These are phyloP conservation scores for Polydrusus pterygomalis DNA, from an alignment of 2,888 invertebrate genomes.

Conservation along the genomic window DNA sequence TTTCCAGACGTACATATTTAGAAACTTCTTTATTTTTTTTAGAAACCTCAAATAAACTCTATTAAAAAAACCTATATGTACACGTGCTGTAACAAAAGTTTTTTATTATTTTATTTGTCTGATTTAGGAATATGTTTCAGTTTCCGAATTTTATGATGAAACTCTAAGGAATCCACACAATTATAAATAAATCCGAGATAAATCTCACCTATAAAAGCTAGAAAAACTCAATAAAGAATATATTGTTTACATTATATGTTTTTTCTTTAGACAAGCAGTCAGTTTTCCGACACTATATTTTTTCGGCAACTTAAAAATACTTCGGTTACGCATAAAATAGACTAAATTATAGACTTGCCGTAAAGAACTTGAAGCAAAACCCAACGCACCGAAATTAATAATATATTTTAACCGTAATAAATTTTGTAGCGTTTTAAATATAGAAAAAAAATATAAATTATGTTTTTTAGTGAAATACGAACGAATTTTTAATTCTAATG, in stretches of 20 bases:
- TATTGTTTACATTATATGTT: background rate
- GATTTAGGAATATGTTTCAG: too few species aligned
- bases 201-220: background rate
- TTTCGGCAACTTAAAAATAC: conserved; percentile 12
- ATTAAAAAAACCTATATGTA: too few species aligned
- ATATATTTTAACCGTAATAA: conserved; percentile 19
- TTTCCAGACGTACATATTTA: too few species aligned
- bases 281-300: conserved; percentile 7
- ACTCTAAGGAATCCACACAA: background rate
- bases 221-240: background rate
- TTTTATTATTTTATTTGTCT: too few species aligned
- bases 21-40: too few species aligned
- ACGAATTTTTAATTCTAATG: background rate
- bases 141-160: too few species aligned
- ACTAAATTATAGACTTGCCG: conserved; percentile 33
- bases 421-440: conserved; percentile 40
- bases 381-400: conserved; percentile 38
- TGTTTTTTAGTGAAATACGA: conserved; percentile 7
- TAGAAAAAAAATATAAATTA: conserved; percentile 22
- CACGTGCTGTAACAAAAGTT: too few species aligned
- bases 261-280: conserved; percentile 9
- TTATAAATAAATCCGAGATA: too few species aligned
- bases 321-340: conserved; percentile 27
- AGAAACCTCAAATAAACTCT: too few species aligned
- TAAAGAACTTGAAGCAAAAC: conserved; percentile 34